Evolutionary conservation across 1,140 invertebrate species (phyloP).

Genomic region (Solenopsis fugax): DNA sequence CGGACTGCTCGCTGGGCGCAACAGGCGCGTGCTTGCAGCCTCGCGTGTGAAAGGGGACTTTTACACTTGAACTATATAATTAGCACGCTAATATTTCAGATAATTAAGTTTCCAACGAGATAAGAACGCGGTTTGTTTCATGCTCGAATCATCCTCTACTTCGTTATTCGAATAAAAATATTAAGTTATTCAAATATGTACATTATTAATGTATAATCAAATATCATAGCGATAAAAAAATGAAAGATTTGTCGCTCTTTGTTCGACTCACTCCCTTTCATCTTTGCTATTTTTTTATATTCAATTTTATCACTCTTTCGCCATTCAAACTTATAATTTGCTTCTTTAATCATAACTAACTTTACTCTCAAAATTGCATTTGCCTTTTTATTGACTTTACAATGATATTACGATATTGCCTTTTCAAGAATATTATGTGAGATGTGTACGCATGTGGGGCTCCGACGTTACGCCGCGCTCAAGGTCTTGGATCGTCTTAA

Average conservation of each 20-base stretch:
- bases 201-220: neutral
- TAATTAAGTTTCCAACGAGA: slow-evolving; percentile 23
- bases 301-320: neutral
- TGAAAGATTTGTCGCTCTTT: neutral
- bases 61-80: slow-evolving; percentile 16
- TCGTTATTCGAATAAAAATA: neutral
- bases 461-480: slow-evolving; percentile 43
- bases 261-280: neutral
- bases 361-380: neutral
- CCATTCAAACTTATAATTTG: neutral
- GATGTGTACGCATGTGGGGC: neutral
- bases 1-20: slow-evolving; percentile 49
- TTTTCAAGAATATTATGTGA: neutral
- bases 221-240: neutral
- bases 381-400: neutral
- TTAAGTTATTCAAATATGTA: neutral
- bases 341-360: neutral
- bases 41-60: slow-evolving; percentile 16
- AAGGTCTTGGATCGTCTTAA: slow-evolving; percentile 59
- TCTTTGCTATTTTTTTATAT: neutral
- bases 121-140: neutral
- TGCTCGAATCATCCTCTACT: neutral
- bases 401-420: neutral
- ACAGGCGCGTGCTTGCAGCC: slow-evolving; percentile 43
- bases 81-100: slow-evolving; percentile 30